Evolutionary conservation across 53 echinoderm and acorn worm genomes (phyloP), one percentile per base, ranked within the genome.

Genomic region (Pentamera pediparva): DNA sequence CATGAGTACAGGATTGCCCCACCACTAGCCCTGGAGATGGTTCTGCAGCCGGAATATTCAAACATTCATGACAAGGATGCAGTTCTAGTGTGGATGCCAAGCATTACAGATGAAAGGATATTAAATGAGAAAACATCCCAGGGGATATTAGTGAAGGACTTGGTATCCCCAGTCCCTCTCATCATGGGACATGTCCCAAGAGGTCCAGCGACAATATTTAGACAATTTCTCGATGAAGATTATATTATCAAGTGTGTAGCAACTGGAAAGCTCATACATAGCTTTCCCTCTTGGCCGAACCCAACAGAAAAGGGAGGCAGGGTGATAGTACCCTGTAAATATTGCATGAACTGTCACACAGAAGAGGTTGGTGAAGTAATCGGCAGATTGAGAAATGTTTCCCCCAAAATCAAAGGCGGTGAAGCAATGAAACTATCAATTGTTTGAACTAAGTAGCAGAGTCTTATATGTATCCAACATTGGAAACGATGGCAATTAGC

Each of bases 181-280:
- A 50, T 70, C 30, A 70, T 27, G 24, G 70, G 70, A 70, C 70
- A 70, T 70, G 70, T 70, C 48, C 70, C 51, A 50, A 26, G 31
- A 70, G 51, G 49, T 3, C 32, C 49, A 70, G 70, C 51, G 2
- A 28, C 32, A 1, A 19, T 50, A 25, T 70, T 70, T 40, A 5
- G 48, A 30, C 22, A 69, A 18, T 21, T 64, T 38, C 19, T 64
- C 18, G 64, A 63, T 35, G 19, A 35, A 6, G 37, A 35, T 12
- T 36, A 41, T 41, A 10, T 15, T 41, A 10, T 41, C 9, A 10
- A 10, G 15, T 41, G 43, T 41, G 15, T 41, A 0, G 64, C 64
- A 63, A 63, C 64, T 20, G 65, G 25, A 20, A 24, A 25, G 20
- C 39, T 40, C 5, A 10, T 37, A 20, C 65, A 26, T 1, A 65